These are phyloP conservation scores for Himalopsyche japonica DNA, from an alignment of 2,888 invertebrate species.

Conservation along the genomic window DNA sequence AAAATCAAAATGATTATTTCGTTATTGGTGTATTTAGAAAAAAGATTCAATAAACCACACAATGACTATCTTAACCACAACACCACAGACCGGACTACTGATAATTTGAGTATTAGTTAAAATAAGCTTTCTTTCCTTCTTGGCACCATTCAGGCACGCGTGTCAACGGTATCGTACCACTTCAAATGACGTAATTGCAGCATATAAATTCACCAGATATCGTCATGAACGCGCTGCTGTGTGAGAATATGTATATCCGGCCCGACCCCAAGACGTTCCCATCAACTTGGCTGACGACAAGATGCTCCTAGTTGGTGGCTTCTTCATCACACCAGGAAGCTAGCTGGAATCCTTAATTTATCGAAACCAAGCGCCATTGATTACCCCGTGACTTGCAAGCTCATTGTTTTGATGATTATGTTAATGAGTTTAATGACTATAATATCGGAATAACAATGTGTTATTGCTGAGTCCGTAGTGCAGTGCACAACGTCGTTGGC, in stretches of 20 bases:
- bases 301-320: neutral
- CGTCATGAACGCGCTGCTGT: neutral
- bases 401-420: neutral
- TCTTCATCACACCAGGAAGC: neutral
- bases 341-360: neutral
- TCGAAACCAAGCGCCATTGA: neutral
- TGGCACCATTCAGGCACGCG: neutral
- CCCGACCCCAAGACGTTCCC: neutral
- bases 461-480: too few species aligned
- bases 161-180: neutral
- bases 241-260: conserved; percentile 37
- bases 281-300: neutral
- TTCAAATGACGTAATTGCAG: conserved; percentile 8
- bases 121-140: too few species aligned
- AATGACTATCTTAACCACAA: too few species aligned
- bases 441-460: too few species aligned
- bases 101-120: too few species aligned
- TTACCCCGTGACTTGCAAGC: neutral
- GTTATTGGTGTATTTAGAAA: too few species aligned
- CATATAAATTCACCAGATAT: conserved; percentile 29
- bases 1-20: too few species aligned
- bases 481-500: too few species aligned
- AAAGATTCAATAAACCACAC: too few species aligned
- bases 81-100: too few species aligned
- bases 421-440: neutral